Percentiles rank a stretch among this genome's conserved stretches.
phyloP scores from a whole-genome alignment of 2,888 invertebrate genomes.

The Euplexia lucipara region DNA sequence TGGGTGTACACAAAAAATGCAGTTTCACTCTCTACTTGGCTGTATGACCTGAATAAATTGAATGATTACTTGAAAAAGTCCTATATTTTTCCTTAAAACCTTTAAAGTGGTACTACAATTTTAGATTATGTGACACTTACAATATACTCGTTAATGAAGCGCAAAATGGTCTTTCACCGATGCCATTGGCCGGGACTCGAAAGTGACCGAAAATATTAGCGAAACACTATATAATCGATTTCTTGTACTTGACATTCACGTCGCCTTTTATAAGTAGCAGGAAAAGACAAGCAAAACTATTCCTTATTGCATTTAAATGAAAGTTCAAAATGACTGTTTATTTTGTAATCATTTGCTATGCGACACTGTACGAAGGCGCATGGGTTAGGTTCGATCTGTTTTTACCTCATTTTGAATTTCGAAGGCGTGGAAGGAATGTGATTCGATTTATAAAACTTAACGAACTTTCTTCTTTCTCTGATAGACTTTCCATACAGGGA shows the following conservation, averaged over 20 bases:
- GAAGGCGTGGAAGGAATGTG: conserved; percentile 75
- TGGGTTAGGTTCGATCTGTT: conserved; percentile 71
- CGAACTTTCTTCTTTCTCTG: conserved; percentile 68
- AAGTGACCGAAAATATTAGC: conserved; percentile 83
- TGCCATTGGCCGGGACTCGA: conserved; percentile 77
- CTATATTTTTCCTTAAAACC: too few relatives aligned
- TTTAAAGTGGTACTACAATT: neutral
- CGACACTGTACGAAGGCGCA: conserved; percentile 68
- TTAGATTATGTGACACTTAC: conserved; percentile 11
- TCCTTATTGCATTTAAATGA: conserved; percentile 57
- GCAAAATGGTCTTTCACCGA: conserved; percentile 76
- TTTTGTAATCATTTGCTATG: conserved; percentile 68
- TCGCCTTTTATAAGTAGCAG: conserved; percentile 57
- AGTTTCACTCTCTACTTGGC: conserved; percentile 77
- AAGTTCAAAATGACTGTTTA: conserved; percentile 62
- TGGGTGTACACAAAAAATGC: conserved; percentile 70
- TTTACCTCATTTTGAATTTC: conserved; percentile 80
- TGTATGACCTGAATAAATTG: conserved; percentile 68
- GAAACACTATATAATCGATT: conserved; percentile 81
- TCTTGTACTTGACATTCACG: conserved; percentile 88
- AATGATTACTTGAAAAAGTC: conserved; percentile 46
- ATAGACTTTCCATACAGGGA: conserved; percentile 47
- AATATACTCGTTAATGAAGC: conserved; percentile 59
- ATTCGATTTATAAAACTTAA: conserved; percentile 76
- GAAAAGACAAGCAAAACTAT: conserved; percentile 62